phyloP scores from a whole-genome alignment of 2,113 vertebrate species.

The Eolophus roseicapilla region DNA sequence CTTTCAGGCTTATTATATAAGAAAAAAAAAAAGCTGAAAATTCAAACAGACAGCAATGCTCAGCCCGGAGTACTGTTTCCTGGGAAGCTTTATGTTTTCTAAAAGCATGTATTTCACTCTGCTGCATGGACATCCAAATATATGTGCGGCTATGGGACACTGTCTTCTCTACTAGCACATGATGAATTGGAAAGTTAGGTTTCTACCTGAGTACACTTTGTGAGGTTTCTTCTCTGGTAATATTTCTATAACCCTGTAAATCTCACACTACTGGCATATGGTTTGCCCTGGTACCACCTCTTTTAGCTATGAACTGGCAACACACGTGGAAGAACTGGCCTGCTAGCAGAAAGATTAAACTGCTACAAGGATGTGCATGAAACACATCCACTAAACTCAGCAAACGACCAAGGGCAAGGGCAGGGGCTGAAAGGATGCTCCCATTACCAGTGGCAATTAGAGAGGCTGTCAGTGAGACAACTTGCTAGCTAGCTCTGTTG shows the following conservation, averaged over 20 bases:
- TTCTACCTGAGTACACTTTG: neutral
- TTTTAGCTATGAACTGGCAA: neutral
- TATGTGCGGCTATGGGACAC: too few relatives aligned
- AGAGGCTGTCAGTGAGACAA: neutral
- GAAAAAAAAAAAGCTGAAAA: neutral
- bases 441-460: neutral
- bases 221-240: neutral
- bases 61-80: neutral
- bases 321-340: neutral
- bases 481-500: neutral
- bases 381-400: neutral
- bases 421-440: neutral
- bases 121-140: neutral
- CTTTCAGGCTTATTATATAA: neutral
- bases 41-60: neutral
- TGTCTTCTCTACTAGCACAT: neutral
- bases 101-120: neutral
- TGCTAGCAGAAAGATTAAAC: neutral
- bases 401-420: neutral
- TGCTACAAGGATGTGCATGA: rapidly evolving
- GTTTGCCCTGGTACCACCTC: neutral
- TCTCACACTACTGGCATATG: too few relatives aligned
- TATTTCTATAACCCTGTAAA: neutral
- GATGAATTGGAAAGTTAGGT: neutral
- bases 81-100: neutral